Evolutionary conservation across 2,113 vertebrate species (phyloP), one percentile per base, ranked within the genome.

Genomic region (Tamias sibiricus): DNA sequence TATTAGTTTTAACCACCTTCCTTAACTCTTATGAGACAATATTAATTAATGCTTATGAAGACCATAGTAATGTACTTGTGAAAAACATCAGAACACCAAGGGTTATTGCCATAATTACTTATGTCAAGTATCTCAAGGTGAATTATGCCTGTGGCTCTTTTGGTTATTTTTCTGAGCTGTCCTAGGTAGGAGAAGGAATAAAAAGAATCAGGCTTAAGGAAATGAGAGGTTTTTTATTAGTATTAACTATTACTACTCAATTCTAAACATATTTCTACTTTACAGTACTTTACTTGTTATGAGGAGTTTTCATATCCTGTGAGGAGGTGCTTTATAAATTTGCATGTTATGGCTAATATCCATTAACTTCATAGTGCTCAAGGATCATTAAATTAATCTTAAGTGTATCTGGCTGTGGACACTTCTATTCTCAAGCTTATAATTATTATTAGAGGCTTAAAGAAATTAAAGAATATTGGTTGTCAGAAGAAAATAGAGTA

Each of bases 21-120:
- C n/a, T 84, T 62, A 93, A 62, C 26, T 91, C 66, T 87, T 90
- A 79, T 57, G 28, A 90, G 90, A 19, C 16, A 87, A 62, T 71
- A 93, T 84, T 97, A 96, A 96, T 94, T 82, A 97, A 95, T 92
- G 59, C 44, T 59, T 84, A 69, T 81, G 35, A 96, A 93, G 59
- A 87, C 20, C 35, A 49, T 75, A 49, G 77, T 80, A 95, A 81
- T 90, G 28, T 86, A 91, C 69, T 75, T 42, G 71, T 90, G 37
- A 90, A 87, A 57, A 95, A 89, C 37, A 90, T 84, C 62, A 95
- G 84, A 66, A 62, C 40, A 80, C 68, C 28, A 80, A 90, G 66
- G 37, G 52, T 80, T 94, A 79, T 87, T 93, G 74, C 52, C 32
- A 90, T 91, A 92, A 75, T 42, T 89, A 84, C 32, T 88, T 89